Conservation (phyloP, 1,140 invertebrate genomes). For the Drosophila willistoni region DNA sequence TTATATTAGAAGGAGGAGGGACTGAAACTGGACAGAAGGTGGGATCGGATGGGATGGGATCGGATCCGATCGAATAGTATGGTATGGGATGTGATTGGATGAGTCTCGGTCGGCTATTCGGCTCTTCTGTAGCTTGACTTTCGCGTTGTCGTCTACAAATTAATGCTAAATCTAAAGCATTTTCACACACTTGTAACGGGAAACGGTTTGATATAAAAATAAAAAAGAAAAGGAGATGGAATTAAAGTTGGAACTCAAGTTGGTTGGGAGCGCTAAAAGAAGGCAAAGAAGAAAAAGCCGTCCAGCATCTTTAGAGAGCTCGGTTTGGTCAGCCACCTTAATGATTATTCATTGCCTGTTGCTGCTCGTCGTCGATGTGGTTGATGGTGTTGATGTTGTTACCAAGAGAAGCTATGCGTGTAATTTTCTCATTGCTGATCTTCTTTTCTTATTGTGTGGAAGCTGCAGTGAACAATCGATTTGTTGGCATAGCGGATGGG, state of each 20-base stretch:
- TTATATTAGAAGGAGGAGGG: background rate
- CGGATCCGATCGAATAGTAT: background rate
- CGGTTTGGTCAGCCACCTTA: constrained; percentile 65
- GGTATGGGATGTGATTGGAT: constrained; percentile 9
- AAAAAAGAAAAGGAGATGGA: constrained; percentile 26
- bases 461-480: constrained; percentile 6
- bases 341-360: constrained; percentile 76
- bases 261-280: background rate
- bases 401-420: constrained; percentile 63
- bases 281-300: constrained; percentile 34
- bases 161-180: constrained; percentile 80
- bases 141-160: constrained; percentile 57
- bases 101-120: constrained; percentile 23
- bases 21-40: background rate
- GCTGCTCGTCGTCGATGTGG: constrained; percentile 29
- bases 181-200: constrained; percentile 81
- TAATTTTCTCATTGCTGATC: constrained; percentile 76
- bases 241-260: background rate
- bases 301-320: constrained; percentile 37
- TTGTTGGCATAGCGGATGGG: too few species aligned
- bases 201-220: constrained; percentile 41
- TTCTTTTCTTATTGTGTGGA: constrained; percentile 24
- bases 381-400: constrained; percentile 28
- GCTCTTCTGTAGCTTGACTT: constrained; percentile 13
- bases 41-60: background rate